Percentiles rank a stretch among this genome's conserved stretches.
These are phyloP conservation scores for Sterrhoptilus dennistouni DNA, from an alignment of 2,113 vertebrate species.

Conservation along the genomic window DNA sequence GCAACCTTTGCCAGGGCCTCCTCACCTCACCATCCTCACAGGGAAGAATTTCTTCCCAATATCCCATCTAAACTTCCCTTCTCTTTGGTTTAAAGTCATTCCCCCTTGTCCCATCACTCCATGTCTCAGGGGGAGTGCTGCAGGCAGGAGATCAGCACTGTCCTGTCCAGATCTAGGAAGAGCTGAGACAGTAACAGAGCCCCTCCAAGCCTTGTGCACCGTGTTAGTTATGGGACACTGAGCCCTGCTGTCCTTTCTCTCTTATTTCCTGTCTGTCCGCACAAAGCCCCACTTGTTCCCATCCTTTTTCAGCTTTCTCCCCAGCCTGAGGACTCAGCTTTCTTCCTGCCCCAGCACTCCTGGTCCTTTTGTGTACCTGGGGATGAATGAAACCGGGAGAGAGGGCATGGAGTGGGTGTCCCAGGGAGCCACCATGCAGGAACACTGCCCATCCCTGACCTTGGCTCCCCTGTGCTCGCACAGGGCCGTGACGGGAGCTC, in stretches of 20 bases:
- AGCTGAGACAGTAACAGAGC: neutral
- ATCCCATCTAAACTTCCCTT: neutral
- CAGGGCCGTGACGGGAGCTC: neutral
- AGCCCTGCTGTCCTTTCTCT: neutral
- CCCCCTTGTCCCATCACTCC: neutral
- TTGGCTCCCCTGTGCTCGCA: neutral
- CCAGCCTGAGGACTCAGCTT: neutral
- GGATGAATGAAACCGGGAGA: neutral
- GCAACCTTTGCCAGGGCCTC: too few relatives aligned
- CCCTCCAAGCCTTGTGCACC: neutral
- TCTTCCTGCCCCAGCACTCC: neutral
- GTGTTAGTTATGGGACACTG: accelerated
- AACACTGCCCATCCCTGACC: neutral
- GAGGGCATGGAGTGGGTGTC: neutral
- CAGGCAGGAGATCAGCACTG: neutral
- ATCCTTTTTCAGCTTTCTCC: neutral
- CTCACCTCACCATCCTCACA: neutral
- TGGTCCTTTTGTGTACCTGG: neutral
- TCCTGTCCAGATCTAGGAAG: neutral
- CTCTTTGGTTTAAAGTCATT: neutral
- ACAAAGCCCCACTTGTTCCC: neutral
- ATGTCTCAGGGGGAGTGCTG: accelerated
- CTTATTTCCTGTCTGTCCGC: accelerated
- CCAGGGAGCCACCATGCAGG: accelerated
- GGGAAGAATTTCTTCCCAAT: neutral